Conservation (phyloP, 2,113 vertebrate species). For the Apaloderma vittatum region DNA sequence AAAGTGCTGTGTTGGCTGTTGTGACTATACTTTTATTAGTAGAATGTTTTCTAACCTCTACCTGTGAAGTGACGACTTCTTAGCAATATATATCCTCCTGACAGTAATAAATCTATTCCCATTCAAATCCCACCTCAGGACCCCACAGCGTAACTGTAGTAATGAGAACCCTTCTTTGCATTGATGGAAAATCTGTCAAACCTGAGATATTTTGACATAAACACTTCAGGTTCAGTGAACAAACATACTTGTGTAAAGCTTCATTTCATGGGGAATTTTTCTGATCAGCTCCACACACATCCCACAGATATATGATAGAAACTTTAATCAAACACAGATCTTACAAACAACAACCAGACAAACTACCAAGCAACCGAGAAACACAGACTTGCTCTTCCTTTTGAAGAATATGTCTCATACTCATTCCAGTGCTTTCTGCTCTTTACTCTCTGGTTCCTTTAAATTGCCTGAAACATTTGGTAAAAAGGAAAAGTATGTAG, state of each 20-base stretch:
- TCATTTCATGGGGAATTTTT: neutral
- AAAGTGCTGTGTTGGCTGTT: neutral
- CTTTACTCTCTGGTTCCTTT: neutral
- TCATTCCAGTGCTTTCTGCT: neutral
- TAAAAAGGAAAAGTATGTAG: neutral
- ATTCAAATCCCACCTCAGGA: neutral
- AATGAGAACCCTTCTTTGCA: neutral
- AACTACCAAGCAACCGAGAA: neutral
- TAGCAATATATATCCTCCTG: neutral
- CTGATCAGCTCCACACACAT: neutral
- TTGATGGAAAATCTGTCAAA: neutral
- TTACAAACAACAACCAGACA: neutral
- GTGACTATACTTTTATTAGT: neutral
- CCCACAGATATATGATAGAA: neutral
- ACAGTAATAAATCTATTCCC: neutral
- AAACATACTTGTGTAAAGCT: neutral
- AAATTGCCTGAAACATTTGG: neutral
- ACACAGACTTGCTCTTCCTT: neutral
- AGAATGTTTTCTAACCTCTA: neutral
- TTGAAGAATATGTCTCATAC: neutral
- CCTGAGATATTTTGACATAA: slow-evolving; percentile 4
- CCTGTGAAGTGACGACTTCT: neutral
- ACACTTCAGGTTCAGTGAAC: neutral
- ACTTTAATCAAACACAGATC: slow-evolving; percentile 15
- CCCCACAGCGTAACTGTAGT: neutral